Evolutionary conservation across 2,113 vertebrate genomes (phyloP).

Genomic region (Malaclemys terrapin): DNA sequence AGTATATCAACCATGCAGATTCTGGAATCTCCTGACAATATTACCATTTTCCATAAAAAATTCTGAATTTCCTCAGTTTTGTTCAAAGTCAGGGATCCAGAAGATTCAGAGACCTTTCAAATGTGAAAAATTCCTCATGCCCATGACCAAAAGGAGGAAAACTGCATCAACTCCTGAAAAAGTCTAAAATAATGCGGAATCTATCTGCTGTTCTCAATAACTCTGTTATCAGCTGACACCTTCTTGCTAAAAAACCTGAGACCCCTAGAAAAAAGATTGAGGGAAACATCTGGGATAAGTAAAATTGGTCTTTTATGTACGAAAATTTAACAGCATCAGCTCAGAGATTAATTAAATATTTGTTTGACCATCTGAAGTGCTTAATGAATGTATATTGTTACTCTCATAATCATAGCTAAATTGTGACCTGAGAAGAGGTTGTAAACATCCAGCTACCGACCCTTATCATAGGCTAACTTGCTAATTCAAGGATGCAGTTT

Average conservation of each 20-base stretch:
- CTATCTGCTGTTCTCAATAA: background rate
- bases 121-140: background rate
- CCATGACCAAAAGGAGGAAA: background rate
- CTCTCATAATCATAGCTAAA: background rate
- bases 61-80: background rate
- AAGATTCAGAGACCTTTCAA: background rate
- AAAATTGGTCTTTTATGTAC: background rate
- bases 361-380: background rate
- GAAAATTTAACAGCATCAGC: background rate
- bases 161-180: fast-evolving
- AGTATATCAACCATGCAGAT: background rate
- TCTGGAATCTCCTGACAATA: background rate
- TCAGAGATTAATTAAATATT: slow-evolving; percentile 30
- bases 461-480: background rate
- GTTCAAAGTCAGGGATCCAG: background rate
- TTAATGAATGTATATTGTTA: background rate
- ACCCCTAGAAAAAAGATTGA: background rate
- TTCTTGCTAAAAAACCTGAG: background rate
- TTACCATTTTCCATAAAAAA: background rate
- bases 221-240: background rate
- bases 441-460: background rate
- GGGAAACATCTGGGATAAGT: background rate
- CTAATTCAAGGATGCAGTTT: background rate
- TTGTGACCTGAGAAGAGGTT: background rate
- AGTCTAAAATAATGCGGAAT: background rate